These are phyloP conservation scores for Acanthosoma haemorrhoidale DNA, from an alignment of 2,888 invertebrate species.

Conservation along the genomic window DNA sequence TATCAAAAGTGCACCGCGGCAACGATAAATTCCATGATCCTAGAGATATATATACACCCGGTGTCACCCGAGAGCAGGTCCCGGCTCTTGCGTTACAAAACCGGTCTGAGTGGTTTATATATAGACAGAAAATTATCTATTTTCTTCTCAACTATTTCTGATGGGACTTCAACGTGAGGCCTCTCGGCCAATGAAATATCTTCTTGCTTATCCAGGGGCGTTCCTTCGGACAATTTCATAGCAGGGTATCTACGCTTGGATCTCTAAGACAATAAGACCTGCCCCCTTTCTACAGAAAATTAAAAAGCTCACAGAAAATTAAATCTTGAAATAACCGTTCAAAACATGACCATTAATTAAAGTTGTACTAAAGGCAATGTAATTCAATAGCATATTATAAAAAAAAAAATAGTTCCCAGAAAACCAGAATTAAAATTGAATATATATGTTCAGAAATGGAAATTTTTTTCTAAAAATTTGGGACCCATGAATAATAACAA, in stretches of 20 bases:
- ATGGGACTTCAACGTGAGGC: not conserved
- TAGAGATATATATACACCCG: not conserved
- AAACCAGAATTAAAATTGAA: no score
- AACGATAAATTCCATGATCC: not conserved
- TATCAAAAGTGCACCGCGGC: no score
- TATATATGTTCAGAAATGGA: no score
- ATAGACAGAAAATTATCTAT: constrained; percentile 4
- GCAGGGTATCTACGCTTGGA: not conserved
- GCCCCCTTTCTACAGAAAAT: no score
- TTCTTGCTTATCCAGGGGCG: not conserved
- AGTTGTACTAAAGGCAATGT: no score
- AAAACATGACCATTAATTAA: no score
- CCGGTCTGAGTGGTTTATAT: not conserved
- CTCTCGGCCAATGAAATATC: not conserved
- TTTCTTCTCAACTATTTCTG: not conserved
- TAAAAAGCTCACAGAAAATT: no score
- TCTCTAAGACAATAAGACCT: not conserved
- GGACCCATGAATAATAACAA: no score
- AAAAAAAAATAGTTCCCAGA: no score
- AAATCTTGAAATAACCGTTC: no score
- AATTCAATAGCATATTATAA: no score
- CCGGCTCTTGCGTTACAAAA: not conserved
- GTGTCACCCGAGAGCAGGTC: not conserved
- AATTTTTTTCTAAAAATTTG: no score
- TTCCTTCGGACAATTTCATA: not conserved